These are phyloP conservation scores for Drepana arcuata DNA, from an alignment of 1,140 invertebrate species.

Conservation along the genomic window DNA sequence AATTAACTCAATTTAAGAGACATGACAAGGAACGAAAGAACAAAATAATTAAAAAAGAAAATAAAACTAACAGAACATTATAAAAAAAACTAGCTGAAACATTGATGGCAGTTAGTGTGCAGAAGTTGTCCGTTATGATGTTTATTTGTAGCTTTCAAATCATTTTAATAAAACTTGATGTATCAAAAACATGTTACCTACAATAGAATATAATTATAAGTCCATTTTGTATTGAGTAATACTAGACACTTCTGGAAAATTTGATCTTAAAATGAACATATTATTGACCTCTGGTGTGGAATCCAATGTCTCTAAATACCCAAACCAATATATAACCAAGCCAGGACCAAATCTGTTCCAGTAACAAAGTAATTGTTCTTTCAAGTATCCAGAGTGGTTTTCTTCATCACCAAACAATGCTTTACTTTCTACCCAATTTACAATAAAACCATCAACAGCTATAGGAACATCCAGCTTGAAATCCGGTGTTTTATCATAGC, in stretches of 20 bases:
- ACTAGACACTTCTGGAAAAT: slow-evolving; percentile 38
- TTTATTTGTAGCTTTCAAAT: too few species aligned
- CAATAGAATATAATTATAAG: too few species aligned
- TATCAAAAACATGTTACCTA: too few species aligned
- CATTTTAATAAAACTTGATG: too few species aligned
- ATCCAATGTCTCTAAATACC: slow-evolving; percentile 80
- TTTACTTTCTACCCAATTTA: slow-evolving; percentile 98
- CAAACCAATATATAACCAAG: slow-evolving; percentile 97
- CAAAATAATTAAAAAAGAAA: too few species aligned
- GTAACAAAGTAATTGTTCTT: slow-evolving; percentile 91
- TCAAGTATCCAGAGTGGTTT: slow-evolving; percentile 87
- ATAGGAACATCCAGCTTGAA: slow-evolving; percentile 93
- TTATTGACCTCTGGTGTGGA: slow-evolving; percentile 63
- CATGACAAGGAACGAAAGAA: too few species aligned
- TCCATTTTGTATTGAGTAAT: slow-evolving; percentile 56
- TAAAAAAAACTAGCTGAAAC: too few species aligned
- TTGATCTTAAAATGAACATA: slow-evolving; percentile 52
- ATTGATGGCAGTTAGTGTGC: too few species aligned
- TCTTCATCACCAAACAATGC: slow-evolving; percentile 91
- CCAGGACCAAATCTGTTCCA: slow-evolving; percentile 96
- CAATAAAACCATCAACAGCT: slow-evolving; percentile 86
- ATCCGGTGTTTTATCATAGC: slow-evolving; percentile 97
- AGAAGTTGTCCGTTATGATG: too few species aligned
- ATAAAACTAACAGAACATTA: too few species aligned
- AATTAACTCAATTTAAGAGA: too few species aligned